Evolutionary conservation across 1,140 invertebrate genomes (phyloP).

Genomic region (Leguminivora glycinivorella): DNA sequence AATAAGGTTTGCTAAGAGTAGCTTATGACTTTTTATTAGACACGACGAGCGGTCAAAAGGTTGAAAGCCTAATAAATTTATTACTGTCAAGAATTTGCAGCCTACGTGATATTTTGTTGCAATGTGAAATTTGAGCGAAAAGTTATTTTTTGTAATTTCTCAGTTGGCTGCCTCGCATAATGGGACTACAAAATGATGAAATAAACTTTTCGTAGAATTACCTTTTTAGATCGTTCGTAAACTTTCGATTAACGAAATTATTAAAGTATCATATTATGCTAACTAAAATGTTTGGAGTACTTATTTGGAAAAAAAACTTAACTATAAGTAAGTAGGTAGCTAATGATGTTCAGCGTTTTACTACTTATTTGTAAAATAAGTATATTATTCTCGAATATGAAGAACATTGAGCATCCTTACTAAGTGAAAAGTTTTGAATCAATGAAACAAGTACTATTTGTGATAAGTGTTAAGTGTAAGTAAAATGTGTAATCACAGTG

Average conservation of each 20-base stretch:
- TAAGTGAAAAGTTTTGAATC: no score
- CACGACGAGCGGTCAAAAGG: neutral
- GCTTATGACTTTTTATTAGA: neutral
- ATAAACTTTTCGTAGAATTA: neutral
- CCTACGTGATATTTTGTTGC: neutral
- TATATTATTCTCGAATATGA: no score
- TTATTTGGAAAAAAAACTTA: no score
- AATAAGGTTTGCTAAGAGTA: no score
- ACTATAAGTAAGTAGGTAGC: no score
- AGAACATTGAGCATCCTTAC: no score
- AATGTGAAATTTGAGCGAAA: neutral
- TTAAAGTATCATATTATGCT: neutral
- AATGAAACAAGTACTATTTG: no score
- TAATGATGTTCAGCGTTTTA: no score
- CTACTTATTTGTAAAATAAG: no score
- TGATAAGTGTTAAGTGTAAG: no score
- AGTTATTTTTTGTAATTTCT: conserved; percentile 11
- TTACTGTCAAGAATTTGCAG: neutral
- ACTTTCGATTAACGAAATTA: neutral
- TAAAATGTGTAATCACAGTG: no score
- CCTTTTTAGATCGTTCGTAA: neutral
- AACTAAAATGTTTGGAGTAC: neutral
- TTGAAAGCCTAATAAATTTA: neutral
- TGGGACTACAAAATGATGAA: neutral
- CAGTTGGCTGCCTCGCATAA: neutral